Evolutionary conservation across 2,113 vertebrate genomes (phyloP).

Genomic region (Mobula birostris): DNA sequence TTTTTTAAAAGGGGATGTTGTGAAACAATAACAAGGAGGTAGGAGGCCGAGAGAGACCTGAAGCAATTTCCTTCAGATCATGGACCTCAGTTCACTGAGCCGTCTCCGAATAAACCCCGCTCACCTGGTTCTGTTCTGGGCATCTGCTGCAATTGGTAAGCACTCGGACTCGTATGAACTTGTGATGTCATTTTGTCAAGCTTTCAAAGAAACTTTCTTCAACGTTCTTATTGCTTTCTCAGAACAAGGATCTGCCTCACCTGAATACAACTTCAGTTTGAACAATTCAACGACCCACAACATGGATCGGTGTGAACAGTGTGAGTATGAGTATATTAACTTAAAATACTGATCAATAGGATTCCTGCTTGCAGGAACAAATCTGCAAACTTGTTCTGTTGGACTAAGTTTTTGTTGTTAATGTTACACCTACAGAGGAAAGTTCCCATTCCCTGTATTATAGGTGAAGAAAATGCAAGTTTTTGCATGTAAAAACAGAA

Average conservation of each 20-base stretch:
- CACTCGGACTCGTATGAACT: neutral
- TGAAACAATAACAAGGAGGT: neutral
- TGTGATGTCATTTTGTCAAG: neutral
- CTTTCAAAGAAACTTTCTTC: neutral
- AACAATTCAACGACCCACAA: neutral
- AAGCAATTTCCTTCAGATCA: neutral
- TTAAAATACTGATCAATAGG: neutral
- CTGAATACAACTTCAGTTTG: neutral
- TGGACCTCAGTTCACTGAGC: neutral
- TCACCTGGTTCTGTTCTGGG: neutral
- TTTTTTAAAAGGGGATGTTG: neutral
- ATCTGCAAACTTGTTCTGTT: neutral
- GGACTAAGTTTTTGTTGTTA: neutral
- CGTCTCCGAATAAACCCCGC: neutral
- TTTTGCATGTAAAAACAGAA: neutral
- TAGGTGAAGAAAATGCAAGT: neutral
- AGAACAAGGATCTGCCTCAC: neutral
- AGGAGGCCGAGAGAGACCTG: neutral
- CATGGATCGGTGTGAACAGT: neutral
- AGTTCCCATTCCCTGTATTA: neutral
- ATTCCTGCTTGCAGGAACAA: neutral
- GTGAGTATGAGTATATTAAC: neutral
- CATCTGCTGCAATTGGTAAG: conserved; percentile 5
- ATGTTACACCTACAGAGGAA: neutral
- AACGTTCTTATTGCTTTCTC: neutral